phyloP scores from a whole-genome alignment of 2,113 vertebrate genomes.

The Callionymus lyra region DNA sequence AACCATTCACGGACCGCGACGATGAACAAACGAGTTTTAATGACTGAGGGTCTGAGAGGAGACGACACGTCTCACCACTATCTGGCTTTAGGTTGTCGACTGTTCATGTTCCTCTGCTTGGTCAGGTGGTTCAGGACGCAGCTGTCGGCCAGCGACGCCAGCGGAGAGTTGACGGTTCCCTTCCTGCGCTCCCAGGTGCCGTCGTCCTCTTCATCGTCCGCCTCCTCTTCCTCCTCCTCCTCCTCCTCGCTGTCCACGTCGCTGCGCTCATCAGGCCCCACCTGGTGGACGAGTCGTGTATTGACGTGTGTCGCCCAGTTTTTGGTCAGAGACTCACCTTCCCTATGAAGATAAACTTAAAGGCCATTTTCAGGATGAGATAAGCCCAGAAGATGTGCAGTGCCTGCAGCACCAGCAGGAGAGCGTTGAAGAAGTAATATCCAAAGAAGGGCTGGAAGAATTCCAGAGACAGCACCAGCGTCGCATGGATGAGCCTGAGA shows the following conservation, averaged over 20 bases:
- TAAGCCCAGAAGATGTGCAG: conserved; percentile 89
- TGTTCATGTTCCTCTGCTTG: conserved; percentile 57
- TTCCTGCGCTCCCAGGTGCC: conserved; percentile 51
- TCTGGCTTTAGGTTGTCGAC: conserved; percentile 64
- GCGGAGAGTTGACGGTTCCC: conserved; percentile 45
- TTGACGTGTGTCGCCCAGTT: too few species aligned
- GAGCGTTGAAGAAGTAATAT: conserved; percentile 82
- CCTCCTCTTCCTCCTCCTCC: conserved; percentile 67
- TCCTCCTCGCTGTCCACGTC: conserved; percentile 81
- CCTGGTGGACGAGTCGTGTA: too few species aligned
- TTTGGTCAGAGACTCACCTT: conserved; percentile 63
- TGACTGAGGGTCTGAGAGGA: neutral
- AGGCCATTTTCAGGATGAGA: conserved; percentile 84
- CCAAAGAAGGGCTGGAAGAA: conserved; percentile 73
- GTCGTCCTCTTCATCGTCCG: conserved; percentile 32
- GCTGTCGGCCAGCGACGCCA: conserved; percentile 54
- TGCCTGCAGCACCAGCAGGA: conserved; percentile 75
- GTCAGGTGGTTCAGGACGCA: conserved; percentile 65
- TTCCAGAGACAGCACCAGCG: conserved; percentile 69
- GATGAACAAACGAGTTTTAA: conserved; percentile 7
- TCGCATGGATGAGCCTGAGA: conserved; percentile 71
- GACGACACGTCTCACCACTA: conserved; percentile 29
- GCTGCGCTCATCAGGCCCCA: conserved; percentile 83
- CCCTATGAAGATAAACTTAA: conserved; percentile 72
- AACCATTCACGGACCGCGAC: conserved; percentile 29